Conservation (phyloP, 2,797 vertebrate genomes). For the Lateolabrax maculatus region DNA sequence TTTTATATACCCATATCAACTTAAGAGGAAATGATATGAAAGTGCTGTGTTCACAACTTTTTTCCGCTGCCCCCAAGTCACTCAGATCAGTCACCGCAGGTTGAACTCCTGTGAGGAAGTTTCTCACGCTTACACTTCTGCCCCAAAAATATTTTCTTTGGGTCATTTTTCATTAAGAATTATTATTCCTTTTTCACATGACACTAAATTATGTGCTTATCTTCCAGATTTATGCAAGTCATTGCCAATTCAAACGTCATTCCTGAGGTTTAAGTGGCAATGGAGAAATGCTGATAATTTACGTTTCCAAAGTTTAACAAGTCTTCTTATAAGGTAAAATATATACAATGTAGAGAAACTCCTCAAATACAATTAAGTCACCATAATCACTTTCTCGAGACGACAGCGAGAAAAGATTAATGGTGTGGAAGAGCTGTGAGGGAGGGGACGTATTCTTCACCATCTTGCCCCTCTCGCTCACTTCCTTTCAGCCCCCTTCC, state of each 20-base stretch:
- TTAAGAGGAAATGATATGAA: background rate
- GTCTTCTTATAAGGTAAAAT: constrained; percentile 44
- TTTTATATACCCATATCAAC: background rate
- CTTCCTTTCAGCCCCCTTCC: constrained; percentile 71
- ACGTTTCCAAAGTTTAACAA: constrained; percentile 44
- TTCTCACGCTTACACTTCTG: no score
- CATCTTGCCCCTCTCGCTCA: constrained; percentile 45
- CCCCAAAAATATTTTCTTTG: no score
- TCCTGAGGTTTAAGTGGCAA: background rate
- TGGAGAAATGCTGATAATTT: constrained; percentile 34
- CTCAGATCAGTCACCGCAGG: no score
- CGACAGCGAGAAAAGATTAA: constrained; percentile 70
- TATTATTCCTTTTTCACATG: no score
- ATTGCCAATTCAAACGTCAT: constrained; percentile 14
- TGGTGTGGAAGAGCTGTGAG: constrained; percentile 64
- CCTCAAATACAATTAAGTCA: constrained; percentile 73
- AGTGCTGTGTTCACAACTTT: background rate
- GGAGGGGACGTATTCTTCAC: constrained; percentile 63
- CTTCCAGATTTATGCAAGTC: background rate
- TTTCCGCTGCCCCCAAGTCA: background rate
- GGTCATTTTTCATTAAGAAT: no score
- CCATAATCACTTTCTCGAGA: constrained; percentile 70
- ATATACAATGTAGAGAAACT: constrained; percentile 60
- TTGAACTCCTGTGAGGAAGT: background rate
- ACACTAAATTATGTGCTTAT: no score